These are phyloP conservation scores for Hemichromis elongatus DNA, from an alignment of 2,113 vertebrate species.

Conservation along the genomic window DNA sequence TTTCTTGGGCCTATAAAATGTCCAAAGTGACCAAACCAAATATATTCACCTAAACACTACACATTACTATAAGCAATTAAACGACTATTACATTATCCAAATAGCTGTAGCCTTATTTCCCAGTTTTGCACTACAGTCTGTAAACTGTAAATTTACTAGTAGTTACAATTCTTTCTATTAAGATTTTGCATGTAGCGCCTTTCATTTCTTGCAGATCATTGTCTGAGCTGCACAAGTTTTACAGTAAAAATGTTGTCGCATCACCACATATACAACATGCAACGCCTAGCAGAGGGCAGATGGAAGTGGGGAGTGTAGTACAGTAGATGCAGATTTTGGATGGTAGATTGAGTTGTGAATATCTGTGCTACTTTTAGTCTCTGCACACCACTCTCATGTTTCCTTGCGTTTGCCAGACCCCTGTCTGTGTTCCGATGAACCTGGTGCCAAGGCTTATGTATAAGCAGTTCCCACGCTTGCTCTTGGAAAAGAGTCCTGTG, in stretches of 20 bases:
- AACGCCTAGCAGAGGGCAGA: slow-evolving; percentile 18
- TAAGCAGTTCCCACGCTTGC: slow-evolving; percentile 58
- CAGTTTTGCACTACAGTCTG: neutral
- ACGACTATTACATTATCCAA: neutral
- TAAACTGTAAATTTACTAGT: neutral
- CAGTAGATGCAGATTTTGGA: slow-evolving; percentile 44
- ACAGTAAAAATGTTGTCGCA: neutral
- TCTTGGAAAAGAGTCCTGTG: slow-evolving; percentile 32
- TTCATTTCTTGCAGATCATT: neutral
- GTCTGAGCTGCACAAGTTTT: neutral
- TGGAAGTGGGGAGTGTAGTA: slow-evolving; percentile 27
- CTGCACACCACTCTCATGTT: slow-evolving; percentile 64
- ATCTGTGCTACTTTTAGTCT: slow-evolving; percentile 72
- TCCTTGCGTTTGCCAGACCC: slow-evolving; percentile 58
- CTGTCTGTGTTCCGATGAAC: slow-evolving; percentile 49
- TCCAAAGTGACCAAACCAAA: neutral
- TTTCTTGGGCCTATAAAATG: neutral
- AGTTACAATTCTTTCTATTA: neutral
- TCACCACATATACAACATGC: neutral
- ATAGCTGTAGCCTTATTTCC: neutral
- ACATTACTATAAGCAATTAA: neutral
- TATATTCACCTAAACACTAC: neutral
- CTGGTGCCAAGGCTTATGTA: slow-evolving; percentile 53
- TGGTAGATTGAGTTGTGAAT: slow-evolving; percentile 66
- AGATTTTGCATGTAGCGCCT: neutral